Percentiles rank a stretch among this genome's conserved stretches.
phyloP scores from a whole-genome alignment of 2,113 vertebrate species.

The Campylomormyrus numenius region DNA sequence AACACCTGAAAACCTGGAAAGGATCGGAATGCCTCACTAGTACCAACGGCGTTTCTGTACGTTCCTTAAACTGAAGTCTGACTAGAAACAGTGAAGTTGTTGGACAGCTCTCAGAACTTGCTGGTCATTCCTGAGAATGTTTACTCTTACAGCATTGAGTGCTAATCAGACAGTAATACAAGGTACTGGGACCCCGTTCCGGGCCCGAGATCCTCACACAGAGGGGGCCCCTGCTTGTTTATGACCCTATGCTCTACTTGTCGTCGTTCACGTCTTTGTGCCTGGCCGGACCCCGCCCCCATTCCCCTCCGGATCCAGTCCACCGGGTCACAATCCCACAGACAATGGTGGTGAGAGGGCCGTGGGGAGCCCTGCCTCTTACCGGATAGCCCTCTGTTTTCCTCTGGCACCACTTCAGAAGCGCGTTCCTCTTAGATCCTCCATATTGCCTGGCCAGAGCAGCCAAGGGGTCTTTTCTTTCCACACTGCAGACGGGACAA shows the following conservation, averaged over 20 bases:
- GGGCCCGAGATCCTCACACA: not conserved
- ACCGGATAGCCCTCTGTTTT: slow-evolving; percentile 95
- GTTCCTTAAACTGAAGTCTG: not conserved
- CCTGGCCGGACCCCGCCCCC: not conserved
- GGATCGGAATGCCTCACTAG: not conserved
- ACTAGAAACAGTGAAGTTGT: not conserved
- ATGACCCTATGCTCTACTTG: not conserved
- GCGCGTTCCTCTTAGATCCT: slow-evolving; percentile 92
- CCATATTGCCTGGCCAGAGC: slow-evolving; percentile 89
- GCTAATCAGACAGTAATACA: not conserved
- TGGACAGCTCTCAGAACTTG: not conserved
- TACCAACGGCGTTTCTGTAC: not conserved
- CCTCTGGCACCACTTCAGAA: slow-evolving; percentile 97
- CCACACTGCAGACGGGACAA: slow-evolving; percentile 73
- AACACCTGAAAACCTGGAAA: not conserved
- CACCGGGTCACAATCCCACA: not conserved
- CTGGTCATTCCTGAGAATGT: not conserved
- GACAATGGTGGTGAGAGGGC: slow-evolving; percentile 12
- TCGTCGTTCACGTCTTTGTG: not conserved
- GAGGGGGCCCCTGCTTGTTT: not conserved
- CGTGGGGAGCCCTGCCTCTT: slow-evolving; percentile 52
- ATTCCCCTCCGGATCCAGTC: not conserved
- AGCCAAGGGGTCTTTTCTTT: slow-evolving; percentile 90
- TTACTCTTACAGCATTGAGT: not conserved
- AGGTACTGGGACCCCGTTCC: not conserved